Evolutionary conservation across 1,140 invertebrate genomes (phyloP).

Genomic region (Centruroides sculpturatus): DNA sequence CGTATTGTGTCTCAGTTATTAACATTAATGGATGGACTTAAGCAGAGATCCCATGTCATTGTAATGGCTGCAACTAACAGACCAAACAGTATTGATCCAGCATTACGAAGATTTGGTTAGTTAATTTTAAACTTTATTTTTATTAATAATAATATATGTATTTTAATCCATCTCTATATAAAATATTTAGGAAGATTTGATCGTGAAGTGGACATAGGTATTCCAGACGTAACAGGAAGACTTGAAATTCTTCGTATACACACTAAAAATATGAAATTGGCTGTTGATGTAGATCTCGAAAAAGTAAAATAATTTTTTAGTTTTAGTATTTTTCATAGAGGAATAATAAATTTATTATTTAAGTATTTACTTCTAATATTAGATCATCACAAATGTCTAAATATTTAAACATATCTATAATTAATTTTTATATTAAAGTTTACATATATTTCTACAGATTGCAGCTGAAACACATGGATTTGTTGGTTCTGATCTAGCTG

Average conservation of each 20-base stretch:
- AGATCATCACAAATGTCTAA: not conserved
- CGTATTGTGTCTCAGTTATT: conserved; percentile 97
- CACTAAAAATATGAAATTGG: conserved; percentile 99
- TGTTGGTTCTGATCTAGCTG: conserved; percentile 77
- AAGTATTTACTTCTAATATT: too few relatives aligned
- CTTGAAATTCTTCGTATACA: conserved; percentile 96
- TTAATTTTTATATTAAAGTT: not conserved
- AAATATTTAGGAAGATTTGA: conserved; percentile 65
- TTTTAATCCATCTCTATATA: too few relatives aligned
- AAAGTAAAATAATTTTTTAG: conserved; percentile 33
- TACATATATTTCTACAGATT: conserved; percentile 41
- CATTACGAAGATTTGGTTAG: conserved; percentile 79
- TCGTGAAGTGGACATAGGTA: conserved; percentile 98
- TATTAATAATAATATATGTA: too few relatives aligned
- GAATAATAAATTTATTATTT: not conserved
- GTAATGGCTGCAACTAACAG: conserved; percentile 99
- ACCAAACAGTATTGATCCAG: conserved; percentile 96
- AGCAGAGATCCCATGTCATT: conserved; percentile 95
- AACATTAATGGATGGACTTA: conserved; percentile 98
- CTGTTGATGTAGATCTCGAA: conserved; percentile 95
- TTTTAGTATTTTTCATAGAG: not conserved
- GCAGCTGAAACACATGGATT: conserved; percentile 97
- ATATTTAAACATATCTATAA: not conserved
- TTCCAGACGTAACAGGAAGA: conserved; percentile 94
- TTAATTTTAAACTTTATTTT: too few relatives aligned